phyloP scores from a whole-genome alignment of 2,113 vertebrate species.

The Nothobranchius furzeri region DNA sequence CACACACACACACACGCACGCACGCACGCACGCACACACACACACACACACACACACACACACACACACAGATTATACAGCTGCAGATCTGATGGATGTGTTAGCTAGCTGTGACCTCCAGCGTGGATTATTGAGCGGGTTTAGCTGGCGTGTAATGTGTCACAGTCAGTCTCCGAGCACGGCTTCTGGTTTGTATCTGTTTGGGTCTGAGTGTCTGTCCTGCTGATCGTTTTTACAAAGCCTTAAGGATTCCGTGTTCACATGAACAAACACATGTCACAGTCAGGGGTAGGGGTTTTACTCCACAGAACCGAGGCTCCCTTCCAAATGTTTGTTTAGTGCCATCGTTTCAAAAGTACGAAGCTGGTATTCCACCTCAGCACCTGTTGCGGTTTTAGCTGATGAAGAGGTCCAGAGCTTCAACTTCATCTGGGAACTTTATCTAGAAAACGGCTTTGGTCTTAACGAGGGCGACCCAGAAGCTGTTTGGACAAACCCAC shows the following conservation, averaged over 20 bases:
- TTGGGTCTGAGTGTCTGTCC: slow-evolving; percentile 18
- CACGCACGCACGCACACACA: too few relatives aligned
- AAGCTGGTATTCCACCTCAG: neutral
- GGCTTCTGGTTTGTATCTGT: slow-evolving; percentile 23
- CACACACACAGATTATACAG: too few relatives aligned
- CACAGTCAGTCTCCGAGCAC: too few relatives aligned
- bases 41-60: too few relatives aligned
- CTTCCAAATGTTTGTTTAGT: too few relatives aligned
- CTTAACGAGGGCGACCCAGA: slow-evolving; percentile 1
- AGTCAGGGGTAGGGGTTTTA: too few relatives aligned
- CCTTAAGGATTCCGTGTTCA: neutral
- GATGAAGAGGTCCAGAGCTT: neutral
- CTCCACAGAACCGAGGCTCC: too few relatives aligned
- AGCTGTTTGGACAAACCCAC: neutral
- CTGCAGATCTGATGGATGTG: slow-evolving; percentile 22
- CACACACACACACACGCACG: too few relatives aligned
- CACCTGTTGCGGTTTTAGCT: neutral
- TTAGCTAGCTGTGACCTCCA: slow-evolving; percentile 13
- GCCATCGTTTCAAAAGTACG: neutral
- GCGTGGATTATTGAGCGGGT: slow-evolving; percentile 43
- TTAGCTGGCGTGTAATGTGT: slow-evolving; percentile 1
- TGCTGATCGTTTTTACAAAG: slow-evolving; percentile 43
- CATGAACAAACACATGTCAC: neutral
- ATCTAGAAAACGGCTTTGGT: too few relatives aligned
- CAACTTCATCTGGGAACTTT: neutral